Percentiles rank a stretch among this genome's conserved stretches.
Conservation (phyloP, 1,140 invertebrate species). For the Pteromalus puparum region DNA sequence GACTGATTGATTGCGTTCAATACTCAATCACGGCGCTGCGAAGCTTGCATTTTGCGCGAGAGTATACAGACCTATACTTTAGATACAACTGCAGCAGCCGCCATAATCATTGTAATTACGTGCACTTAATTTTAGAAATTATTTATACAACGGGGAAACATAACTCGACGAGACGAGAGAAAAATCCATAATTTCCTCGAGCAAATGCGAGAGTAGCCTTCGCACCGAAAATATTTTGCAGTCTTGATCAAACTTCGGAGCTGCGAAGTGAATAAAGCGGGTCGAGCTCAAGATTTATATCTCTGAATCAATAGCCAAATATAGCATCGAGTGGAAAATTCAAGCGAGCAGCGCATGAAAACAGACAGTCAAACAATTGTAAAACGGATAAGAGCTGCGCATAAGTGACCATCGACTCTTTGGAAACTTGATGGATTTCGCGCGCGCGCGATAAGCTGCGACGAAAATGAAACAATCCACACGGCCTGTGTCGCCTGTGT, state of each 20-base stretch:
- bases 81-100: no score
- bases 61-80: no score
- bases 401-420: no score
- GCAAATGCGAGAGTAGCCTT: not conserved
- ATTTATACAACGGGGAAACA: not conserved
- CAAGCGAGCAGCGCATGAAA: no score
- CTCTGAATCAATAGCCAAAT: not conserved
- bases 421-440: not conserved
- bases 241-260: not conserved
- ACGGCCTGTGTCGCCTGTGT: not conserved
- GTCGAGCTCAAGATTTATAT: not conserved
- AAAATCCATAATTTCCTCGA: not conserved
- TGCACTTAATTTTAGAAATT: no score
- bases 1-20: constrained; percentile 15
- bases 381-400: no score
- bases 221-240: not conserved
- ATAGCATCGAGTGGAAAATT: not conserved
- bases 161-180: not conserved
- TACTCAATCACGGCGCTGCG: not conserved
- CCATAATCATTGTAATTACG: no score
- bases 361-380: no score
- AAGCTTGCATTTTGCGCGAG: no score
- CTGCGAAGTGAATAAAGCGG: not conserved
- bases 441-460: not conserved
- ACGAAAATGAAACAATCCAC: not conserved